phyloP scores from a whole-genome alignment of 2,797 vertebrate genomes.

The Loris lydekkerianus region DNA sequence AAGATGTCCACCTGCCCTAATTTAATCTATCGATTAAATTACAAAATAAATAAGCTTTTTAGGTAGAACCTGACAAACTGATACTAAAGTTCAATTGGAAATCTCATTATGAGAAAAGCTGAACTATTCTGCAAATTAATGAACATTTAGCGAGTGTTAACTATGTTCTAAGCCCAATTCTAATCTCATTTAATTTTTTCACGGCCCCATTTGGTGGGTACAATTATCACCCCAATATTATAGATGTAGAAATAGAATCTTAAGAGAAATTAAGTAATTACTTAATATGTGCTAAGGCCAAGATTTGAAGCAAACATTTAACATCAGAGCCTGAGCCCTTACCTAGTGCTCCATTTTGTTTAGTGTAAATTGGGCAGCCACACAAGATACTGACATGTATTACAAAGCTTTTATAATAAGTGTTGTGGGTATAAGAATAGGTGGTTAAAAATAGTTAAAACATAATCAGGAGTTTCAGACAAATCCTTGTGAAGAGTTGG shows the following conservation, averaged over 20 bases:
- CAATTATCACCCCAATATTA: neutral
- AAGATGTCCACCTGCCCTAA: neutral
- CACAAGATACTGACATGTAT: neutral
- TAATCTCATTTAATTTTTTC: neutral
- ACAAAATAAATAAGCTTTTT: neutral
- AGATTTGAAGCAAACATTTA: neutral
- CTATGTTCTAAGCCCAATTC: neutral
- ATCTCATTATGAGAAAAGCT: neutral
- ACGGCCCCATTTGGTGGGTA: neutral
- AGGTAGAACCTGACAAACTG: neutral
- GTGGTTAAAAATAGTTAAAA: neutral
- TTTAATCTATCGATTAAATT: neutral
- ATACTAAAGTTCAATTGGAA: neutral
- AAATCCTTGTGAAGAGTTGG: neutral
- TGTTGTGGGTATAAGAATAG: neutral
- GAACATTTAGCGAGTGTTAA: neutral
- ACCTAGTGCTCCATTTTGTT: neutral
- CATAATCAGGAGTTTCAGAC: neutral
- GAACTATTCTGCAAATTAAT: neutral
- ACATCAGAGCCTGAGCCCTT: neutral
- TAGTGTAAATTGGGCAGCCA: neutral
- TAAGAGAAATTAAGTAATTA: neutral
- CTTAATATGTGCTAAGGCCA: neutral
- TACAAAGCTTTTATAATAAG: neutral
- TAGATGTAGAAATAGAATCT: neutral